Conservation (phyloP, 2,888 invertebrate species). For the Zhuqinia jingwanae region DNA sequence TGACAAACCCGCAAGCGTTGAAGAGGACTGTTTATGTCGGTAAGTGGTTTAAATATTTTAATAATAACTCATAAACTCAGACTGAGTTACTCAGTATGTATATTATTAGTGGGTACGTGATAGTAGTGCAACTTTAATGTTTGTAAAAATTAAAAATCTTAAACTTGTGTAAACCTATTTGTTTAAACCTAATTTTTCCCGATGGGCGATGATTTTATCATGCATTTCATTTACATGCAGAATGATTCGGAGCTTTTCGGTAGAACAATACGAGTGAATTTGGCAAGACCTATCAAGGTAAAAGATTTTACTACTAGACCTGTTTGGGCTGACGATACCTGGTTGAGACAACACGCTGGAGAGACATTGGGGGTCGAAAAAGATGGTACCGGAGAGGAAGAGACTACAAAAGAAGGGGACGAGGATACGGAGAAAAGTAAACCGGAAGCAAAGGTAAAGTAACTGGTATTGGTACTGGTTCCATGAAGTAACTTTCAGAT, state of each 20-base stretch:
- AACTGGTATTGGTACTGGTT: too few relatives aligned
- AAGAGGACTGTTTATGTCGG: conserved; percentile 92
- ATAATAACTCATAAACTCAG: too few relatives aligned
- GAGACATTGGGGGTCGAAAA: conserved; percentile 85
- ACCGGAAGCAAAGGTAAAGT: conserved; percentile 8
- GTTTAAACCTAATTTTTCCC: too few relatives aligned
- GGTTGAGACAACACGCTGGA: conserved; percentile 99
- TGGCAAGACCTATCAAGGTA: conserved; percentile 97
- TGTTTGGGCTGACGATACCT: conserved; percentile 99
- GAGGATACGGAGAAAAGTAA: conserved; percentile 80
- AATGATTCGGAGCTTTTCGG: conserved; percentile 99
- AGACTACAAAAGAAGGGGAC: conserved; percentile 80
- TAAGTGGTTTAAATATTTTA: too few relatives aligned
- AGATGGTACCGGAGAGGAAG: conserved; percentile 80
- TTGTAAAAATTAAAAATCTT: too few relatives aligned
- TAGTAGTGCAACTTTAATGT: too few relatives aligned
- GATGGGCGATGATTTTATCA: too few relatives aligned
- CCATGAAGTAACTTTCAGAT: too few relatives aligned
- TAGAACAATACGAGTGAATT: conserved; percentile 95
- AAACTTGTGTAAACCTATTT: too few relatives aligned
- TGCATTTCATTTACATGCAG: too few relatives aligned
- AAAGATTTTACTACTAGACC: conserved; percentile 97
- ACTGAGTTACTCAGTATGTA: too few relatives aligned
- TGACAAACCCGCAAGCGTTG: conserved; percentile 76
- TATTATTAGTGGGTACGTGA: too few relatives aligned